phyloP scores from a whole-genome alignment of 1,140 invertebrate species.

The Drosophila kohkoa region DNA sequence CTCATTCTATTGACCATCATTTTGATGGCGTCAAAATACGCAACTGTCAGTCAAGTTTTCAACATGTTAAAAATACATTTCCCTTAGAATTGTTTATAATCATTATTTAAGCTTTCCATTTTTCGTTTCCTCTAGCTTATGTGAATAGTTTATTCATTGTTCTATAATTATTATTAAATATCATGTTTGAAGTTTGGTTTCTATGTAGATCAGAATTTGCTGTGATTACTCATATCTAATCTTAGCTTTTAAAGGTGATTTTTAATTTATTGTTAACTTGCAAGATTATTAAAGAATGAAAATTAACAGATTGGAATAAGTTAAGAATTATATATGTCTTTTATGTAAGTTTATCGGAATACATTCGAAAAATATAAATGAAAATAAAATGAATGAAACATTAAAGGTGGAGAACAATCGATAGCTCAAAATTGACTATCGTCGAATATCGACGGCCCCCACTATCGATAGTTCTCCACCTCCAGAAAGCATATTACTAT shows the following conservation, averaged over 20 bases:
- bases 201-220: not conserved
- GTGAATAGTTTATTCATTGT: not conserved
- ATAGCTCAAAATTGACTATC: no score
- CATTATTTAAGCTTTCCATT: conserved; percentile 3
- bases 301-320: no score
- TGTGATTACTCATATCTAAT: not conserved
- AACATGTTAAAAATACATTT: conserved; percentile 8
- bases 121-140: not conserved
- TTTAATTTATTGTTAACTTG: no score
- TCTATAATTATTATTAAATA: not conserved
- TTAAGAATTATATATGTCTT: no score
- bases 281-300: no score
- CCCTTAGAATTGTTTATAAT: not conserved
- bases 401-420: no score
- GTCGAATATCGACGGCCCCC: no score
- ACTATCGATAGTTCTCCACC: no score
- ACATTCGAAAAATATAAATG: no score
- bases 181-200: not conserved
- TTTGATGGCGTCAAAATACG: not conserved
- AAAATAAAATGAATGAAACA: no score
- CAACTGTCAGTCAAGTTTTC: conserved; percentile 3
- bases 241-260: not conserved
- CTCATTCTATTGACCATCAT: not conserved
- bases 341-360: no score
- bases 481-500: no score